Evolutionary conservation across 2,113 vertebrate species (phyloP).

Genomic region (Petromus typicus): DNA sequence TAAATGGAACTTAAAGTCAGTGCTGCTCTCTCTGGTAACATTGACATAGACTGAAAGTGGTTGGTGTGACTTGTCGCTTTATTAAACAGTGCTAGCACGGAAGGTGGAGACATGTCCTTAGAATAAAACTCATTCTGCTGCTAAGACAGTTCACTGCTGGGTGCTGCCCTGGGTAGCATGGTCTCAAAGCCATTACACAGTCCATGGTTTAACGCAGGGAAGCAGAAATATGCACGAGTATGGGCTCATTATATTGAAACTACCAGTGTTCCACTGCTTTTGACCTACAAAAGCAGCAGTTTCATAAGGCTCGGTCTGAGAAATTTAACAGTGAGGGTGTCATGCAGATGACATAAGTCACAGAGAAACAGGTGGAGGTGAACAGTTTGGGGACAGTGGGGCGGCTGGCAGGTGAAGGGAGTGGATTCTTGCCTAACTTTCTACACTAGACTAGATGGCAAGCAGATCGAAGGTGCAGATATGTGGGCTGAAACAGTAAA

Average conservation of each 20-base stretch:
- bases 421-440: not conserved
- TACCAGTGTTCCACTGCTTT: not conserved
- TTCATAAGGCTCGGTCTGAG: not conserved
- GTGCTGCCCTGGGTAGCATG: not conserved
- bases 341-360: not conserved
- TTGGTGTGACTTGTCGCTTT: slow-evolving; percentile 15
- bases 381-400: not conserved
- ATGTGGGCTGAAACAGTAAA: not conserved
- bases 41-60: not conserved
- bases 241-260: not conserved
- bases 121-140: not conserved
- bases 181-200: not conserved
- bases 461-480: not conserved
- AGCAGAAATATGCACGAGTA: not conserved
- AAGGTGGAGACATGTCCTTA: not conserved
- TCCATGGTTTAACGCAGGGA: slow-evolving; percentile 29
- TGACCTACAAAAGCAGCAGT: not conserved
- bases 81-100: not conserved
- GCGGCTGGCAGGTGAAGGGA: not conserved
- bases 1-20: slow-evolving; percentile 16
- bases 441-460: not conserved
- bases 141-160: not conserved
- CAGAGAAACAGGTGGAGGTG: not conserved
- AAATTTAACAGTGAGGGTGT: not conserved
- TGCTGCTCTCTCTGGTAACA: not conserved